Base-by-base conservation (phyloP, 2,888 invertebrate genomes). In the Pseudoips prasinana region DNA sequence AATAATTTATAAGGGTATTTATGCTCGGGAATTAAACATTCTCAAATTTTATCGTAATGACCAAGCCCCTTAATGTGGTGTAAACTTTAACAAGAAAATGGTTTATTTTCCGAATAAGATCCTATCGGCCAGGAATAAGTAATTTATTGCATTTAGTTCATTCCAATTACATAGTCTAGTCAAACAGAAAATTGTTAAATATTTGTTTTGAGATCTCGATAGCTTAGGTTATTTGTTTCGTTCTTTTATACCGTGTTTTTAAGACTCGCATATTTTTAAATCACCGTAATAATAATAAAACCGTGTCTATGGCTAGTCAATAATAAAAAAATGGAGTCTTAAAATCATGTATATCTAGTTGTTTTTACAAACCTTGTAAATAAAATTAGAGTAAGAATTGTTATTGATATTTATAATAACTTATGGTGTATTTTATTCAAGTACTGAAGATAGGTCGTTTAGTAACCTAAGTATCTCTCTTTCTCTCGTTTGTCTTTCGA, bases 341-440 rank as follows among this genome's bases (percentile, higher is more conserved):
- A 46, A 49, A 58, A 50, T 53, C 28, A 48, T 48, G 42, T 44
- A 47, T 17, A 26, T 30, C 14, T 63, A 58, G 59, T 69, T 71
- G 56, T 62, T 61, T 65, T 52, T 51, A 45, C 48, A 38, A 64
- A 46, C 39, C 45, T 44, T 75, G 75, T 77, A 75, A 49, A 75
- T 74, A 72, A 34, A 11, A 34, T 43, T 56, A 73, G 64, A 44
- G 50, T 75, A 75, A 74, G 73, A 64, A 59, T 73, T 75, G 73
- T 78, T 76, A 74, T 56, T 59, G 26, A 63, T 55, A 62, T 20
- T 14, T 14, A 14, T 58, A 63, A 64, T 55, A 72, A 60, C 62
- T 73, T 73, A 71, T 64, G 55, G 58, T 64, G 68, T 73, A 69
- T 65, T 73, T 73, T 64, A 64, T 64, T 63, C 59, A 64, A 65